Base-by-base conservation (phyloP, 2,888 invertebrate genomes). In the Malthinus seriepunctatus region DNA sequence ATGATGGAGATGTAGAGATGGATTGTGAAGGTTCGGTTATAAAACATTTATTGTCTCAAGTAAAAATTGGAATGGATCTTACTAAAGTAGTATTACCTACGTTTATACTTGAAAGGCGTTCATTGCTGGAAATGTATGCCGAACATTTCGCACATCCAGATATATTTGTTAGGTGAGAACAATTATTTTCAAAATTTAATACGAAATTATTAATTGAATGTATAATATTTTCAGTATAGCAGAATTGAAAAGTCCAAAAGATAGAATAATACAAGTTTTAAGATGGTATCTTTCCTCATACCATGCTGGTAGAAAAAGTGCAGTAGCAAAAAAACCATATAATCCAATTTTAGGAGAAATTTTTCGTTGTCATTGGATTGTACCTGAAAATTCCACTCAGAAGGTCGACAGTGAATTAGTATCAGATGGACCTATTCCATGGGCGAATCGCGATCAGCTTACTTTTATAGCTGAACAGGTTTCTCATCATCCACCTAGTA, bases 81-180 rank as follows among this genome's bases (percentile, higher is more conserved):
- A 99, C 99, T 8, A 99, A 98, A 85, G 95, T 97, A 62, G 97
- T 97, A 51, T 83, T 99, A 64, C 99, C 99, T 14, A 99, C 99
- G 23, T 99, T 99, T 76, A 99, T 99, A 69, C 81, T 99, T 70
- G 99, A 99, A 78, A 86, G 96, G 78, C 87, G 99, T 62, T 99
- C 98, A 1, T 84, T 99, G 35, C 83, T 99, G 45, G 99, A 99
- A 82, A 99, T 99, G 99, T 99, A 97, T 79, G 98, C 99, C 47
- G 99, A 99, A 81, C 99, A 98, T 77, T 97, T 99, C 81, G 97
- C 99, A 8, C 99, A 99, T 84, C 97, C 99, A 0, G 97, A 98
- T 80, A 86, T 97, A 71, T 98, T 99, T 80, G 85, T 91, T 63
- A 91, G 86, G 95, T 95, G 80, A 76, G 78, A 70, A 49, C 31